Conservation (phyloP, 2,888 invertebrate genomes). For the Phyllotreta cruciferae region DNA sequence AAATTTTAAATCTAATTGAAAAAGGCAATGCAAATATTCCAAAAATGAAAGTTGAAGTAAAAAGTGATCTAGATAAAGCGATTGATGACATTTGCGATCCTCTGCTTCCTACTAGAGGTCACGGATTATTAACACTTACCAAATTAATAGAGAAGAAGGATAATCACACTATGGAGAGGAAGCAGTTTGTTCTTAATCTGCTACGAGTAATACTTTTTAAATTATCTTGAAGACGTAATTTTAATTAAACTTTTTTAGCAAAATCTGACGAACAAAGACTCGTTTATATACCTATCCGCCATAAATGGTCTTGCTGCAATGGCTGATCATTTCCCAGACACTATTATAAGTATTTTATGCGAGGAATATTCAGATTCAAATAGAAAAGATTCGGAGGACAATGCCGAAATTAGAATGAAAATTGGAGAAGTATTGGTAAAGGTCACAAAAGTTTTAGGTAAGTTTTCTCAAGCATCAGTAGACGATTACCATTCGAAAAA, state of each 20-base stretch:
- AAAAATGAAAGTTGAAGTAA: conserved; percentile 39
- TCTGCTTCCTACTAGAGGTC: conserved; percentile 80
- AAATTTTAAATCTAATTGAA: conserved; percentile 42
- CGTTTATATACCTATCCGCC: conserved; percentile 82
- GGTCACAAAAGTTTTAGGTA: conserved; percentile 75
- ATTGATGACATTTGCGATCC: conserved; percentile 73
- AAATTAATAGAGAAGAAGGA: conserved; percentile 75
- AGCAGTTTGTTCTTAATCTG: conserved; percentile 71
- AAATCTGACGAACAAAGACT: conserved; percentile 78
- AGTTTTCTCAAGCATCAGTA: conserved; percentile 43
- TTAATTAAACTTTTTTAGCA: conserved; percentile 62
- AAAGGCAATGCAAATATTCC: conserved; percentile 16
- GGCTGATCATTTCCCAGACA: conserved; percentile 70
- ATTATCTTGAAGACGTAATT: background rate
- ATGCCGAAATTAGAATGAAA: conserved; percentile 73
- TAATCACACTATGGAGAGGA: conserved; percentile 68
- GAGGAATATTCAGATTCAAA: conserved; percentile 66
- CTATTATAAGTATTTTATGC: conserved; percentile 72
- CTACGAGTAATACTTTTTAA: conserved; percentile 68
- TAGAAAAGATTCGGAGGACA: conserved; percentile 57
- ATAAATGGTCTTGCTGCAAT: conserved; percentile 78
- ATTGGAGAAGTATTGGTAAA: conserved; percentile 82
- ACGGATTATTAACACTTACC: conserved; percentile 76
- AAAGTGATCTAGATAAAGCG: conserved; percentile 67
- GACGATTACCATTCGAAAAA: background rate